A percentile compares a stretch with the other conserved stretches of the same genome.
Evolutionary conservation across 2,113 vertebrate species (phyloP).

Genomic region (Delphinus delphis): DNA sequence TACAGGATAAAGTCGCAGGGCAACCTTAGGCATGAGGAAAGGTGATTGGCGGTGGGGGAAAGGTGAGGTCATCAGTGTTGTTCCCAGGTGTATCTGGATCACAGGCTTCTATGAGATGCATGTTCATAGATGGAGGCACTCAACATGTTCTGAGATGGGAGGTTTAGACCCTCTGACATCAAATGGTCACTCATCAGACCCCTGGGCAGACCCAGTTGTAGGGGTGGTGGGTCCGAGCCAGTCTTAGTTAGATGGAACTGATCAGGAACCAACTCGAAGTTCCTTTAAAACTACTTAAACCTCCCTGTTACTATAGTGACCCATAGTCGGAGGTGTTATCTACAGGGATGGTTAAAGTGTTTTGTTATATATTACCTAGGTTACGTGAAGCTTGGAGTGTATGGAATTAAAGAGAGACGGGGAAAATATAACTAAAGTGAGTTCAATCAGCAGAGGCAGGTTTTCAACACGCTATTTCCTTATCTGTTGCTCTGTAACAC

Average conservation of each 20-base stretch:
- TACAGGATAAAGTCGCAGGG: background rate
- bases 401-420: background rate
- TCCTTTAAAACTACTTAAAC: background rate
- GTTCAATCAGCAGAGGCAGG: background rate
- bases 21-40: background rate
- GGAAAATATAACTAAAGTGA: background rate
- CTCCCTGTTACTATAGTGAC: background rate
- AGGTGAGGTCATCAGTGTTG: background rate
- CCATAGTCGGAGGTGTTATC: background rate
- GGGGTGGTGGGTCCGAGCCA: background rate
- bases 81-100: background rate
- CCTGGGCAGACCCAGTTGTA: too few species aligned
- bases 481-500: background rate
- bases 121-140: too few species aligned
- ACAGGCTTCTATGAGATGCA: background rate
- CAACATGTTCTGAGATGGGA: too few species aligned
- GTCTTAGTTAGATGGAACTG: background rate
- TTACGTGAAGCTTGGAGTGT: background rate
- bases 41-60: background rate
- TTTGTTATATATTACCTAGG: background rate
- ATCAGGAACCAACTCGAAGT: background rate
- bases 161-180: too few species aligned
- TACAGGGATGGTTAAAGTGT: background rate
- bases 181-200: too few species aligned
- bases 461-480: background rate